Conservation (phyloP, 1,140 invertebrate genomes). For the Cryptotermes secundus region DNA sequence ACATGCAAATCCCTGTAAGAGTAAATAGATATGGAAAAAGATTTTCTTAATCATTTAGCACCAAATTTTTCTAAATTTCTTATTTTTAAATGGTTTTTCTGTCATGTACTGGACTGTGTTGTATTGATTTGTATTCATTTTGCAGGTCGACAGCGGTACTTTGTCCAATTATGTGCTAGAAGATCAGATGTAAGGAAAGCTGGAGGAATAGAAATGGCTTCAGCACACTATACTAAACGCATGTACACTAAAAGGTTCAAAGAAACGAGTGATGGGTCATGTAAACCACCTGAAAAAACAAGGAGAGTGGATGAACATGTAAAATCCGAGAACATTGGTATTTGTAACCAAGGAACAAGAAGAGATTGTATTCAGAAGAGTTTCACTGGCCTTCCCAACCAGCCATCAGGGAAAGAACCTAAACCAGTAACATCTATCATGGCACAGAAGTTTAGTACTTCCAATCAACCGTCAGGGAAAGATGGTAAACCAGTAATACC, state of each 20-base stretch:
- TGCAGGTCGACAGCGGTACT: not conserved
- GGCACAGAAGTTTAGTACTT: too few species aligned
- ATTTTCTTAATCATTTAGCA: too few species aligned
- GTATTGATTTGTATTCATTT: not conserved
- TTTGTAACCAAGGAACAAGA: not conserved
- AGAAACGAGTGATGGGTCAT: not conserved
- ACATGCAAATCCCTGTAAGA: too few species aligned
- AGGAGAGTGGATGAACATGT: not conserved
- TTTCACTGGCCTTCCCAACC: not conserved
- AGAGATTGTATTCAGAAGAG: not conserved
- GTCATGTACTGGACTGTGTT: too few species aligned
- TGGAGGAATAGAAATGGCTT: not conserved
- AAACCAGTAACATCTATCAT: not conserved
- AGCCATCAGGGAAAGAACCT: not conserved
- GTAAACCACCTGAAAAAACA: not conserved
- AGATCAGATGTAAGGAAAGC: not conserved
- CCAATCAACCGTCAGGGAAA: too few species aligned
- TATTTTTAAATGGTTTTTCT: too few species aligned
- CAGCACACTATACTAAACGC: not conserved
- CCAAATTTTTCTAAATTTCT: too few species aligned
- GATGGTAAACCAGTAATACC: not conserved
- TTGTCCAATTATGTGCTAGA: not conserved
- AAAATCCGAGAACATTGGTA: not conserved
- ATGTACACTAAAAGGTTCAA: not conserved
- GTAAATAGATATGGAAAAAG: too few species aligned